A percentile compares a stretch with the other conserved stretches of the same genome.
Conservation (phyloP, 2,113 vertebrate genomes). For the Oreochromis aureus region DNA sequence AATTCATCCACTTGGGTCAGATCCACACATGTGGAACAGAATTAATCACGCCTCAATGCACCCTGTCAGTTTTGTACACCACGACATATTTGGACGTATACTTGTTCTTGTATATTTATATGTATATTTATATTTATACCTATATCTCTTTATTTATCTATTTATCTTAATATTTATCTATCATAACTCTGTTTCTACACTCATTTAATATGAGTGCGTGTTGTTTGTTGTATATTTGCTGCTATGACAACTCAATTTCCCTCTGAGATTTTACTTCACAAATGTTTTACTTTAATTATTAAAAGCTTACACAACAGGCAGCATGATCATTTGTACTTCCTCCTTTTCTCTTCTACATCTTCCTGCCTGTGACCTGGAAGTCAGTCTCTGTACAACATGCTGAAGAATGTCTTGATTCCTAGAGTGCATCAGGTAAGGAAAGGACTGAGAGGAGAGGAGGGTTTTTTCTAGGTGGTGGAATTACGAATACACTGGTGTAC, state of each 20-base stretch:
- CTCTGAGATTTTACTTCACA: background rate
- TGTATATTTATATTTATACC: background rate
- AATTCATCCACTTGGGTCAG: background rate
- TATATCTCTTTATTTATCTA: background rate
- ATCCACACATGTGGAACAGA: background rate
- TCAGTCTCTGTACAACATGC: background rate
- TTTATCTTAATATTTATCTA: background rate
- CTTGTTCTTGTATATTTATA: background rate
- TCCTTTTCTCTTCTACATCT: background rate
- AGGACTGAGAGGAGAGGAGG: background rate
- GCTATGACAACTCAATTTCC: background rate
- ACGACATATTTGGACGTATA: fast-evolving
- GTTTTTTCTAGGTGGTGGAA: background rate
- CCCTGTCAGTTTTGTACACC: background rate
- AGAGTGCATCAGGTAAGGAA: background rate
- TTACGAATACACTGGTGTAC: background rate
- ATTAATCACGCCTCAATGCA: background rate
- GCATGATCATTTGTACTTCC: fast-evolving
- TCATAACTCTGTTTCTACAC: background rate
- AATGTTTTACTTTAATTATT: background rate
- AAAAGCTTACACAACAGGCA: background rate
- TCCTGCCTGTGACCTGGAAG: background rate
- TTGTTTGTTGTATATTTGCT: background rate
- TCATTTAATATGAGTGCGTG: background rate
- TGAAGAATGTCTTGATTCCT: background rate